A percentile compares a stretch with the other conserved stretches of the same genome.
Conservation (phyloP, 1,140 invertebrate genomes). For the Megalopta genalis region DNA sequence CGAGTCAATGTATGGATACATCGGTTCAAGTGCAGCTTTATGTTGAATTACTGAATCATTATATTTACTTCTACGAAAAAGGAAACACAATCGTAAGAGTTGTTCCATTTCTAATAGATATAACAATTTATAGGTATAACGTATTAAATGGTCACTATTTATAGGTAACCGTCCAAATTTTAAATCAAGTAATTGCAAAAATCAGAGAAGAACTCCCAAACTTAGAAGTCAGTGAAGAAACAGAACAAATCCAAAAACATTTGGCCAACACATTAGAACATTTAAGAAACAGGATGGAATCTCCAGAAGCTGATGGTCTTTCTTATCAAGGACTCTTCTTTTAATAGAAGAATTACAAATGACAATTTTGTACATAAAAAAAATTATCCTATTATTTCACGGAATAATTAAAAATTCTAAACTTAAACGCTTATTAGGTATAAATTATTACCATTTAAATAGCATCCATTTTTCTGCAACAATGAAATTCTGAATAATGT, state of each 20-base stretch:
- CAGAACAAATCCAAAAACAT: slow-evolving; percentile 97
- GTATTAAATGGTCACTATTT: slow-evolving; percentile 43
- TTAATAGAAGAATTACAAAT: slow-evolving; percentile 60
- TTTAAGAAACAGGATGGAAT: slow-evolving; percentile 80
- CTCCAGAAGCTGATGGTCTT: slow-evolving; percentile 81
- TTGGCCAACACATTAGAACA: slow-evolving; percentile 94
- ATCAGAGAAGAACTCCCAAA: slow-evolving; percentile 95
- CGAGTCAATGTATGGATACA: slow-evolving; percentile 98
- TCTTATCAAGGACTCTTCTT: slow-evolving; percentile 83
- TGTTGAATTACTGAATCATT: slow-evolving; percentile 96
- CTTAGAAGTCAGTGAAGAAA: slow-evolving; percentile 95
- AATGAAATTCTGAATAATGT: slow-evolving; percentile 42
- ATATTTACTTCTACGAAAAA: slow-evolving; percentile 96
- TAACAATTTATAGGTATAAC: background rate
- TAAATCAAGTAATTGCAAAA: slow-evolving; percentile 94
- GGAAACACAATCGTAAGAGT: slow-evolving; percentile 87
- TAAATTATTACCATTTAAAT: slow-evolving; percentile 17
- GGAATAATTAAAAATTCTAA: slow-evolving; percentile 36
- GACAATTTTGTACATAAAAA: slow-evolving; percentile 68
- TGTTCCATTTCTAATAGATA: slow-evolving; percentile 24
- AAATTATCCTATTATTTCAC: slow-evolving; percentile 30
- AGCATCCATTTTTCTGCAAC: slow-evolving; percentile 19
- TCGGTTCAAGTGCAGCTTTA: slow-evolving; percentile 97
- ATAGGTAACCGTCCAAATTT: slow-evolving; percentile 85
- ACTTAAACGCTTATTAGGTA: slow-evolving; percentile 41